Base-by-base conservation (phyloP, 2,888 invertebrate species). In the Trachelus tabidus region DNA sequence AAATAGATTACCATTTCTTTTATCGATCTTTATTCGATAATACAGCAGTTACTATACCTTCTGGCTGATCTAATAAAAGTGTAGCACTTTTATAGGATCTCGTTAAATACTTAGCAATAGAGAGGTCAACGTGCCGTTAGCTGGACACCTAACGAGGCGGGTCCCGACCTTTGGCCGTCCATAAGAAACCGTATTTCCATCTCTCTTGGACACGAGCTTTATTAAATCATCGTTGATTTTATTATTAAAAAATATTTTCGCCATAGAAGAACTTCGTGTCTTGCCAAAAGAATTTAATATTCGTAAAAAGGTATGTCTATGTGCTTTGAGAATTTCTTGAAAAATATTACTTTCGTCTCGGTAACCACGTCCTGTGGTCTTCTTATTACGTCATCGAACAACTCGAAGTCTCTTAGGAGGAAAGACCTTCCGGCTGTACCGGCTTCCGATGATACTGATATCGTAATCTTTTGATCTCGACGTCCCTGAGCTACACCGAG, bases 401-500 rank as follows among this genome's bases (percentile, higher is more conserved):
- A 34, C 35, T 78, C 74, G 33, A 34, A 12, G 11, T 33, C 35
- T 73, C 31, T n/a, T 73, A 31, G 34, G 12, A 73, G 35, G 15
- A 23, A 30, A 34, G 35, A 73, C 35, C n/a, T 73, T 73, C 35
- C n/a, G 33, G 34, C 35, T 34, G 35, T 23, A 73, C 31, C 35
- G 33, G 23, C 33, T 56, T 56, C 23, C 80, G 81, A 79, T 81
- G 82, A 82, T 85, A 83, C 82, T 83, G 84, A 82, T 85, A 77
- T 79, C 73, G 80, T 76, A 74, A 86, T 86, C 86, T 81, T 86
- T 86, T 86, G 86, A 85, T 85, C 81, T 79, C 74, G 71, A n/a
- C 71, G 15, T 71, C 40, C 37, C n/a, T 2, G 11, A 56, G 23
- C 9, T 23, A 23, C 23, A 1, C 23, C 23, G 2, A 56, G 56